Percentiles rank a stretch among this genome's conserved stretches.
phyloP scores from a whole-genome alignment of 2,888 invertebrate species.

The Temnothorax unifasciatus region DNA sequence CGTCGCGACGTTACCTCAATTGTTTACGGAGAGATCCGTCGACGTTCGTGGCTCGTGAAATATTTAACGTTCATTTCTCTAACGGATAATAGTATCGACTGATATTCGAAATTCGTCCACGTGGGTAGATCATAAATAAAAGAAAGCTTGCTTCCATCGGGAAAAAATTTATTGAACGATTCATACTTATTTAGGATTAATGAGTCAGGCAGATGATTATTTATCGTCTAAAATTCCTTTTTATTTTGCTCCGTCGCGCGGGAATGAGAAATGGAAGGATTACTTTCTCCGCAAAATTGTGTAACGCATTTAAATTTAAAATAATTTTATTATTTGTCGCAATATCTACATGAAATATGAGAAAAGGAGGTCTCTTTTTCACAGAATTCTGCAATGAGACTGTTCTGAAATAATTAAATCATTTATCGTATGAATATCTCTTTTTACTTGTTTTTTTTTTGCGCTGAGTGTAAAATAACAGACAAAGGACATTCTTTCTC shows the following conservation, averaged over 20 bases:
- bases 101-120: background rate
- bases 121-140: constrained; percentile 1
- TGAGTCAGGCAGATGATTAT: background rate
- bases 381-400: constrained; percentile 12
- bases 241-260: background rate
- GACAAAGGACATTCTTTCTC: constrained; percentile 3
- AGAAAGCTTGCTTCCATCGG: background rate
- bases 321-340: constrained; percentile 22
- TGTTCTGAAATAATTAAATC: constrained; percentile 40
- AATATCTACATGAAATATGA: background rate
- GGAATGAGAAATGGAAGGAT: background rate
- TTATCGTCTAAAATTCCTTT: background rate
- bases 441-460: background rate
- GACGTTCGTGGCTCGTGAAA: constrained; percentile 29
- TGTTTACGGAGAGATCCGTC: constrained; percentile 39
- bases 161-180: background rate
- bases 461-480: background rate
- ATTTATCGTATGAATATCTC: background rate
- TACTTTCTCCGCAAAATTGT: background rate
- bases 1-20: constrained; percentile 4
- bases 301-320: constrained; percentile 9
- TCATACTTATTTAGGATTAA: background rate
- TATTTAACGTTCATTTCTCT: constrained; percentile 29
- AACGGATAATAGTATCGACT: constrained; percentile 12
- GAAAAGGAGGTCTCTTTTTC: background rate